Base-by-base conservation (phyloP, 2,888 invertebrate genomes). In the Oegoconia quadripuncta region DNA sequence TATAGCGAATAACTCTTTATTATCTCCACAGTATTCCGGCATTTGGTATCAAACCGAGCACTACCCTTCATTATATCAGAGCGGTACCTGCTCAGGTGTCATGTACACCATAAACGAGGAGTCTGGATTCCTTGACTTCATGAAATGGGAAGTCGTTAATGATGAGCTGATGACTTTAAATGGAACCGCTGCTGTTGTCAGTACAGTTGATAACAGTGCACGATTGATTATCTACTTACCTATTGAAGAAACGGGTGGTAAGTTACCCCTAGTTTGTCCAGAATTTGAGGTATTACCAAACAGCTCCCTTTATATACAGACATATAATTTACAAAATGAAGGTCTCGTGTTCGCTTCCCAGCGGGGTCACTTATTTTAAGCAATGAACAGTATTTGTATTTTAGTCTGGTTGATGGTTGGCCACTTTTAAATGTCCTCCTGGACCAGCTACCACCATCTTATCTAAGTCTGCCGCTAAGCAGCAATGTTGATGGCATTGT, bases 41-140 rank as follows among this genome's bases (percentile, higher is more conserved):
- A 73, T 59, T 1, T 88, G 86, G 88, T 87, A 80, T 55, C 75
- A 82, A 37, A 71, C 67, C 3, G 68, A 75, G 13, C 27, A 6
- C 12, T 82, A 84, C 46, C 74, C 76, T 7, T 64, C 69, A 54
- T 46, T 57, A n/a, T 51, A 61, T 20, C 65, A 64, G 12, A 52
- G 27, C 11, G 74, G 71, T 6, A 52, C 62, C 8, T 86, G 88
- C 42, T 57, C 68, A 1, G 81, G 79, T 0, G 68, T 74, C 0
- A 55, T 67, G 5, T 79, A 79, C 48, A 52, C 59, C 1, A 42
- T 67, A 11, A 44, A 74, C 28, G 51, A 49, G 0, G 52, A 54
- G 3, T 59, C 63, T 0, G 66, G 59, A 1, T 58, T 57, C 0
- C 62, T 83, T 5, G 40, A 57, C 1, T 69, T 87, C 1, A 47